These are phyloP conservation scores for Labeo rohita DNA, from an alignment of 2,113 vertebrate species.

Conservation along the genomic window DNA sequence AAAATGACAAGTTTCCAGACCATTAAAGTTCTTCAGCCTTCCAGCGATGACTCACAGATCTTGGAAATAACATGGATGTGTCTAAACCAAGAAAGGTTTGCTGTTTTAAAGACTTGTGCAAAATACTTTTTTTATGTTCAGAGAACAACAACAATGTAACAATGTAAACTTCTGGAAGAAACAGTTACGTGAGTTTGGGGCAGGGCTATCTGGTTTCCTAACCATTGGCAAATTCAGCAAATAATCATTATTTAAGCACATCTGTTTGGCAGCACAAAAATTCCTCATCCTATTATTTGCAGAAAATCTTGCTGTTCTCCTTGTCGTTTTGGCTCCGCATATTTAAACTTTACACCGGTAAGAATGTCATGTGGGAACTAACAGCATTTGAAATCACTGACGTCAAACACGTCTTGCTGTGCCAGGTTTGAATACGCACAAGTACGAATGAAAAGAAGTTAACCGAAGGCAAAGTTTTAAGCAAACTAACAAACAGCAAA, in stretches of 20 bases:
- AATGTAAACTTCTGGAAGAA: neutral
- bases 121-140: neutral
- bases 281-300: neutral
- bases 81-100: neutral
- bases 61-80: conserved; percentile 14
- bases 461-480: neutral
- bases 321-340: neutral
- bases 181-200: neutral
- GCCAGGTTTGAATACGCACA: neutral
- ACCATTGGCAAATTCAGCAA: neutral
- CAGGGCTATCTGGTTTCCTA: neutral
- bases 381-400: neutral
- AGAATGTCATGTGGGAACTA: neutral
- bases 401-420: neutral
- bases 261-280: neutral
- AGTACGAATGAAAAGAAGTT: neutral
- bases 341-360: neutral
- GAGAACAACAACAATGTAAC: neutral
- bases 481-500: too few relatives aligned
- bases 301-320: neutral
- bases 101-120: conserved; percentile 11
- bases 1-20: conserved; percentile 21
- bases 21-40: conserved; percentile 14
- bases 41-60: conserved; percentile 32
- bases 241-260: neutral